phyloP scores from a whole-genome alignment of 2,888 invertebrate species.

The Chymomyza procnemis region DNA sequence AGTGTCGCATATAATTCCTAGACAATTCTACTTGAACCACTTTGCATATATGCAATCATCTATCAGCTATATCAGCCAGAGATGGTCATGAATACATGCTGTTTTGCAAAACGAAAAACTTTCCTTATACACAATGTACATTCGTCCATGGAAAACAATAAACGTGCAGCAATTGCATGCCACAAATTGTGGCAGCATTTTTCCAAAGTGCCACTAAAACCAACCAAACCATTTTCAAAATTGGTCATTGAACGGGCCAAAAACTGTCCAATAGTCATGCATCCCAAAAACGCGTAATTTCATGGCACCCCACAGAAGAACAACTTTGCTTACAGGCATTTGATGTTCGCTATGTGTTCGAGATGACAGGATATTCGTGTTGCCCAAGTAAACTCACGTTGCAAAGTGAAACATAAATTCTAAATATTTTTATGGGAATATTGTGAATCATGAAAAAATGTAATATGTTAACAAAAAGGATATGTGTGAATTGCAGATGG shows the following conservation, averaged over 20 bases:
- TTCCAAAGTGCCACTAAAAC: slow-evolving; percentile 28
- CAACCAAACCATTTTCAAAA: slow-evolving; percentile 9
- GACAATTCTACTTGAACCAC: slow-evolving; percentile 53
- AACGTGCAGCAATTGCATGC: slow-evolving; percentile 46
- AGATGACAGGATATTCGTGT: background rate
- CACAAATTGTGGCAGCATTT: slow-evolving; percentile 54
- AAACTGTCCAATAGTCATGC: background rate
- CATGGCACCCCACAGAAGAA: slow-evolving; percentile 50
- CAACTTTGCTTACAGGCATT: slow-evolving; percentile 18
- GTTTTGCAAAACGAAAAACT: slow-evolving; percentile 60
- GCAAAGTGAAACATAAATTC: no score
- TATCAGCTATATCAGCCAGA: slow-evolving; percentile 29
- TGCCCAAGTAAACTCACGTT: background rate
- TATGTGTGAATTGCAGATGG: no score
- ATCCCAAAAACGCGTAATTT: slow-evolving; percentile 23
- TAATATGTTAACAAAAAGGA: no score
- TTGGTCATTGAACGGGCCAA: slow-evolving; percentile 7
- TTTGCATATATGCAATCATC: slow-evolving; percentile 14
- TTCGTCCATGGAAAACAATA: background rate
- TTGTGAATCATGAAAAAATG: no score
- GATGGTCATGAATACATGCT: background rate
- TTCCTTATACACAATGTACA: slow-evolving; percentile 5
- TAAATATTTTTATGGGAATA: no score
- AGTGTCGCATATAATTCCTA: slow-evolving; percentile 34
- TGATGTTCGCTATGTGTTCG: slow-evolving; percentile 6